Evolutionary conservation across 2,888 invertebrate species (phyloP), one percentile per base, ranked within the genome.

Genomic region (Lordiphosa andalusiaca): DNA sequence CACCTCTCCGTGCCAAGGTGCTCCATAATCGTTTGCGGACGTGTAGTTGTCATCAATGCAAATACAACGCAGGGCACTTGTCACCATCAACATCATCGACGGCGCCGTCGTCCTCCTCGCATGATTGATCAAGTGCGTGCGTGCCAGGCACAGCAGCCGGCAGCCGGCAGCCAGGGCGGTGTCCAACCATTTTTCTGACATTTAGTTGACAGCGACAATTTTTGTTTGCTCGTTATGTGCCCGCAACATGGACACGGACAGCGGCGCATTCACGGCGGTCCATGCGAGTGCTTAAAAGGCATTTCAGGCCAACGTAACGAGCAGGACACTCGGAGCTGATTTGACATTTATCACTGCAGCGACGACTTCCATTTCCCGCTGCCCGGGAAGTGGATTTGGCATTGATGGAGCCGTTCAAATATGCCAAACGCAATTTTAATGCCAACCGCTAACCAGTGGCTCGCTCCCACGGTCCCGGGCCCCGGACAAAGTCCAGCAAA

Each of bases 41-140:
- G 76, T 80, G 77, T 73, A 74, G 77, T 74, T 78, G 80, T 78
- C 77, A 73, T 78, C 77, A 78, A 78, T 78, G 80, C 77, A 78
- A 78, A 78, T 78, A 77, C 80, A 73, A 69, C 66, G 56, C 59
- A 59, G 52, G 53, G 59, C 50, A 72, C 73, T 78, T 78, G 76
- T 78, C 76, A 75, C 65, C 67, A 58, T 40, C 63, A 47, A 25
- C 40, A n/a, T 38, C 38, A 48, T 30, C 37, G 46, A 37, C 36
- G 44, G 44, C 48, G 30, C 38, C 41, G 33, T 40, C 72, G 51
- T 69, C 65, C 59, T 56, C 46, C 53, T 74, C 76, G 74, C 80
- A 76, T 81, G 80, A 81, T 81, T 81, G 80, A 81, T 81, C 80
- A 82, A 81, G 82, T 80, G 74, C 66, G 77, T 77, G 82, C 78